phyloP scores from a whole-genome alignment of 1,140 invertebrate genomes.

The Caerostris darwini region DNA sequence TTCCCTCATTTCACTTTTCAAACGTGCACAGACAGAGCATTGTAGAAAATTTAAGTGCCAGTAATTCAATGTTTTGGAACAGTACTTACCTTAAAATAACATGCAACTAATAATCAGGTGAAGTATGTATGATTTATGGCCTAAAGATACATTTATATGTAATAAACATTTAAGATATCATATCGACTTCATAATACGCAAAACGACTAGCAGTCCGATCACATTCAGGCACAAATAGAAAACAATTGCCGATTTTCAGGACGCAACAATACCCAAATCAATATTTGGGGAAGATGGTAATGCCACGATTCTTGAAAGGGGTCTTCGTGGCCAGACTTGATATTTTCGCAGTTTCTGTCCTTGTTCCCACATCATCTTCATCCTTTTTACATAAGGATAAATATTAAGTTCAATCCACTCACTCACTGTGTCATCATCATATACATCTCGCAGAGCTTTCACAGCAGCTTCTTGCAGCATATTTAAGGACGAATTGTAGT shows the following conservation, averaged over 20 bases:
- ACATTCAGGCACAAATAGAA: slow-evolving; percentile 58
- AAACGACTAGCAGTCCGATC: slow-evolving; percentile 62
- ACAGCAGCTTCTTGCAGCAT: slow-evolving; percentile 85
- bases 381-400: slow-evolving; percentile 83
- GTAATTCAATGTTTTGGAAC: not conserved
- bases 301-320: slow-evolving; percentile 80
- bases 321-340: slow-evolving; percentile 84
- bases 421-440: slow-evolving; percentile 87
- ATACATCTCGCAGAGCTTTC: slow-evolving; percentile 86
- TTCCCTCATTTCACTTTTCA: not conserved
- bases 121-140: not conserved
- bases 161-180: not conserved
- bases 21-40: not conserved
- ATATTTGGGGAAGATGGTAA: slow-evolving; percentile 55
- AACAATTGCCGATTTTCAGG: slow-evolving; percentile 61
- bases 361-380: slow-evolving; percentile 84
- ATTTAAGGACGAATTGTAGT: slow-evolving; percentile 80
- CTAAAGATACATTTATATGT: not conserved
- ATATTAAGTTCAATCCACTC: slow-evolving; percentile 89
- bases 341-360: slow-evolving; percentile 82
- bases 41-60: not conserved
- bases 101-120: not conserved
- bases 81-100: not conserved
- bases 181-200: slow-evolving; percentile 25
- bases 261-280: slow-evolving; percentile 63